Evolutionary conservation across 2,113 vertebrate genomes (phyloP), one percentile per base, ranked within the genome.

Genomic region (Perca fluviatilis): DNA sequence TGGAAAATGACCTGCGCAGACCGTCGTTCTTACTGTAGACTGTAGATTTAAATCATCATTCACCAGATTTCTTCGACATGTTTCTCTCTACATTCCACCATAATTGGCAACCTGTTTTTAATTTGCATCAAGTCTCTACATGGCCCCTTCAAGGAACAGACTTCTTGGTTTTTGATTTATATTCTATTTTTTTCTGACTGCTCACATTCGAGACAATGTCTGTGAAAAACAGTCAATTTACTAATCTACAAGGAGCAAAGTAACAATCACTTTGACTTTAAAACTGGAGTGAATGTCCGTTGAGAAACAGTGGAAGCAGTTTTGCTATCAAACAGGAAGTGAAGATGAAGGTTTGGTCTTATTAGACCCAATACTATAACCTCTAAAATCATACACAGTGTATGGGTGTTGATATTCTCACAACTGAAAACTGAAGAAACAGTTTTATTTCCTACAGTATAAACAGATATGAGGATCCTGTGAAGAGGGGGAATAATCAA

Each of bases 401-500:
- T 9, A 11, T 79, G 40, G 3, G 1, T 18, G 62, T 69, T 36
- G 6, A 74, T 80, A 27, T 58, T 68, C 56, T 74, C 40, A 77
- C 6, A 66, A 71, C 16, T 72, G 49, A 16, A 69, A 88, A 71
- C 50, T 51, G 25, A 77, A 50, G 49, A 74, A 77, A 79, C 16
- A 46, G 5, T 43, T 33, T 80, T n/a, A 12, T 83, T 62, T 75
- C 74, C 27, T 21, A 77, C 70, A 78, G 33, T 72, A 79, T 65
- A 63, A 70, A 58, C 65, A 72, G 1, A 77, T 63, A 67, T 76
- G 75, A 80, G 58, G 69, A 78, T 71, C 43, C 40, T 78, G 65
- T 82, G 60, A 64, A 74, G 47, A 80, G 58, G 77, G 63, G 69
- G 71, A 57, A 69, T 90, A 89, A 93, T 85, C 86, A 87, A 92